Conservation (phyloP, 2,797 vertebrate species). For the Catharus ustulatus region DNA sequence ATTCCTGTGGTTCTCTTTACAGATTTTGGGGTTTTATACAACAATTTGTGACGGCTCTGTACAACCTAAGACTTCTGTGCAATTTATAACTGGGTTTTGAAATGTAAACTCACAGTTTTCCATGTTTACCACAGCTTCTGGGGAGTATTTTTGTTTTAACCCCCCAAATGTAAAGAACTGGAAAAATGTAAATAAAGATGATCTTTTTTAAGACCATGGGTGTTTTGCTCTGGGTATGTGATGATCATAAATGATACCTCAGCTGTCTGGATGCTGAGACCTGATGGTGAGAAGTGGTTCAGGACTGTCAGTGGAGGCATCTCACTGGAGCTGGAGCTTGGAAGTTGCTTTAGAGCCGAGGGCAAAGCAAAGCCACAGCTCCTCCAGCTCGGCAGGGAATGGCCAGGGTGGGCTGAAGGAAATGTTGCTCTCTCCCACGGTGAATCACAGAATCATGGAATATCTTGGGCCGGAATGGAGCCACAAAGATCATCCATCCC, state of each 20-base stretch:
- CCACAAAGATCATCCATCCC: background rate
- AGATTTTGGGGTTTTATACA: background rate
- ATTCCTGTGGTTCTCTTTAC: background rate
- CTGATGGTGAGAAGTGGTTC: accelerated
- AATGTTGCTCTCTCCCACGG: accelerated
- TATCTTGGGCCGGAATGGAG: background rate
- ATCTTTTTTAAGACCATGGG: background rate
- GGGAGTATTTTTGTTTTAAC: conserved; percentile 27
- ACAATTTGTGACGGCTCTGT: conserved; percentile 8
- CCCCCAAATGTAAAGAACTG: background rate
- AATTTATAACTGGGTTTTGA: conserved; percentile 20
- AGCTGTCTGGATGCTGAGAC: accelerated
- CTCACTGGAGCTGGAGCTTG: background rate
- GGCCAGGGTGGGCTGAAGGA: background rate
- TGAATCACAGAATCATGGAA: background rate
- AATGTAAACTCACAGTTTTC: background rate
- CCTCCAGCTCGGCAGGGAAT: accelerated
- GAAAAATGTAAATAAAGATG: conserved; percentile 44
- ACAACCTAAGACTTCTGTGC: background rate
- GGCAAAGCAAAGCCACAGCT: background rate
- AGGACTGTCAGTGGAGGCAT: background rate
- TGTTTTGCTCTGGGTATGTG: background rate
- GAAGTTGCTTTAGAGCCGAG: accelerated
- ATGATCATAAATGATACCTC: background rate
- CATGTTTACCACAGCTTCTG: background rate